Conservation (phyloP, 2,888 invertebrate species). For the Archips crataeganus region DNA sequence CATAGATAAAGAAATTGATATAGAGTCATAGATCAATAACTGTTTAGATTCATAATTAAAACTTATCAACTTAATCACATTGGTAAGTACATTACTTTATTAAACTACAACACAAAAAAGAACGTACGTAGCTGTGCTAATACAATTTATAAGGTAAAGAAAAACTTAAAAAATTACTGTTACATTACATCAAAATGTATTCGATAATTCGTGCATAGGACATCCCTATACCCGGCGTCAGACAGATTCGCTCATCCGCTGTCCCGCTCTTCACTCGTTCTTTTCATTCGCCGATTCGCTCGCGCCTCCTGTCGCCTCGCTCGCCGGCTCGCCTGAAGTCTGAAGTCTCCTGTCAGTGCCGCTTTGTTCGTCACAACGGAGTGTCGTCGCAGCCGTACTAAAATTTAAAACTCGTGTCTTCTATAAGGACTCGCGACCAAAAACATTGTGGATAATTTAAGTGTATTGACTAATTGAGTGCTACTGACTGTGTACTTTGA, state of each 20-base stretch:
- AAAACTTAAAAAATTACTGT: too few species aligned
- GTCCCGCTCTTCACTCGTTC: conserved; percentile 52
- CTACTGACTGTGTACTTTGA: conserved; percentile 24
- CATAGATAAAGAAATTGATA: too few species aligned
- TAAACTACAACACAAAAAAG: too few species aligned
- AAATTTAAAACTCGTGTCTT: conserved; percentile 59
- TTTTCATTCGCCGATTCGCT: conserved; percentile 41
- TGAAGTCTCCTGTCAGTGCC: conserved; percentile 67
- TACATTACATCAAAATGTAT: not conserved
- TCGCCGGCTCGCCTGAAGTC: too few species aligned
- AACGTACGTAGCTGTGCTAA: too few species aligned
- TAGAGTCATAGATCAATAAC: too few species aligned
- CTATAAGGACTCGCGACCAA: conserved; percentile 18
- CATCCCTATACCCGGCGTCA: conserved; percentile 37
- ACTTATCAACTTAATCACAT: too few species aligned
- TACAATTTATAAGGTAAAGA: too few species aligned
- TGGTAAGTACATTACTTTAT: too few species aligned
- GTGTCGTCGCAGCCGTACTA: conserved; percentile 11
- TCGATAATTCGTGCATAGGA: not conserved
- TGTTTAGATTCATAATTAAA: too few species aligned
- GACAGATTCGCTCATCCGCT: conserved; percentile 57
- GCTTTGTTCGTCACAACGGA: conserved; percentile 47
- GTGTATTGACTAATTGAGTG: conserved; percentile 24
- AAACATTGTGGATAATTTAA: conserved; percentile 29
- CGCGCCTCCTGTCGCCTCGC: conserved; percentile 46